Evolutionary conservation across 2,888 invertebrate genomes (phyloP), one percentile per base, ranked within the genome.

Genomic region (Thecophora atra): DNA sequence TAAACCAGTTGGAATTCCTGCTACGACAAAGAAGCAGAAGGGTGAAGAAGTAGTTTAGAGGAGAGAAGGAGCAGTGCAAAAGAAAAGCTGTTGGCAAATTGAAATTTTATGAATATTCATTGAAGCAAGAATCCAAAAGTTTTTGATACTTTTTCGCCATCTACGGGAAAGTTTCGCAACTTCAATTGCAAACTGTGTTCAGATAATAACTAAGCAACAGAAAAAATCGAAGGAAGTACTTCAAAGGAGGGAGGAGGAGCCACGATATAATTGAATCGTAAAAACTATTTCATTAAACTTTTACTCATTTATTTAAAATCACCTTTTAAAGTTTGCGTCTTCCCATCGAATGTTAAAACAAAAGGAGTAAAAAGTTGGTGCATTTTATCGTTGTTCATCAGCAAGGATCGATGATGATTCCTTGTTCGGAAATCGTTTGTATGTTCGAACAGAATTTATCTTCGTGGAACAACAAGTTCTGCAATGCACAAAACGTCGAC

Each of bases 61-160:
- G n/a, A n/a, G n/a, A n/a, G n/a, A n/a, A n/a, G n/a, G n/a, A n/a
- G n/a, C n/a, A n/a, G n/a, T n/a, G n/a, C n/a, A n/a, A n/a, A 44
- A 30, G 30, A 51, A 11, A 51, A 51, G 51, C 15, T 51, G 15
- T 51, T 51, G 51, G 51, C 17, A 51, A 51, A 51, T 51, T 51
- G 51, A 51, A 51, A 51, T 8, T 51, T 51, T 51, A 51, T 51
- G 51, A 51, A 51, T 51, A 51, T 51, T 51, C 51, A 51, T 51
- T 51, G 51, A 51, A 51, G 51, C 17, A 51, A 51, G n/a, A 51
- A 51, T 11, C 4, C 51, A 51, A 51, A 51, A 51, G n/a, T 51
- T 51, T 6, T 51, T n/a, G 51, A 51, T 51, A 51, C 51, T 51
- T 51, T n/a, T n/a, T 51, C 51, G 51, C 51, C 51, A n/a, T 4